phyloP scores from a whole-genome alignment of 2,888 invertebrate species.

The Dryococelus australis region DNA sequence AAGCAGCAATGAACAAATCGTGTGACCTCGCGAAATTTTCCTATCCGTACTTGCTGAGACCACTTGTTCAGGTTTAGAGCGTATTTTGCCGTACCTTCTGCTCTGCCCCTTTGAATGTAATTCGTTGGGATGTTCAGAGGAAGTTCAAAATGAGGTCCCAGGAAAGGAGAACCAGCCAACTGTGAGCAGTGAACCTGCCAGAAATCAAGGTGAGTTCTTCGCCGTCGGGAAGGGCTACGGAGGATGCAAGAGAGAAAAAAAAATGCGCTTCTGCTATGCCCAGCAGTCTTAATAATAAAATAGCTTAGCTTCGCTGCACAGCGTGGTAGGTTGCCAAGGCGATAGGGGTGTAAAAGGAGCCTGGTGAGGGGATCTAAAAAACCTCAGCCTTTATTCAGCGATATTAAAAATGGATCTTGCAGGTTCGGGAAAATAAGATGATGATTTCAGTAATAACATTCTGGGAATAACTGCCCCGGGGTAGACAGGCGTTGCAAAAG shows the following conservation, averaged over 20 bases:
- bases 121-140: too few species aligned
- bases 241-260: neutral
- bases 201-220: neutral
- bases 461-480: conserved; percentile 24
- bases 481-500: neutral
- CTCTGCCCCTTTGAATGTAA: too few species aligned
- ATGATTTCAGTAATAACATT: conserved; percentile 27
- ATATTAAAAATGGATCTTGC: conserved; percentile 23
- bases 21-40: too few species aligned
- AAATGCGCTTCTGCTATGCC: neutral
- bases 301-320: conserved; percentile 13
- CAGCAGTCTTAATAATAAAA: conserved; percentile 28
- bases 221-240: neutral
- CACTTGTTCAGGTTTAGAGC: too few species aligned
- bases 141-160: too few species aligned
- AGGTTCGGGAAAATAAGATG: conserved; percentile 27
- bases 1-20: too few species aligned
- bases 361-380: neutral
- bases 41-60: too few species aligned
- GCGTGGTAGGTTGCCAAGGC: neutral
- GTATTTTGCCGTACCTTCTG: too few species aligned
- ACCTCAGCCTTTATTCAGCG: conserved; percentile 19
- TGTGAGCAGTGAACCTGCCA: neutral
- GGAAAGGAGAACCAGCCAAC: neutral
- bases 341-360: neutral